Evolutionary conservation across 1,140 invertebrate genomes (phyloP).

Genomic region (Polypedilum pembai): DNA sequence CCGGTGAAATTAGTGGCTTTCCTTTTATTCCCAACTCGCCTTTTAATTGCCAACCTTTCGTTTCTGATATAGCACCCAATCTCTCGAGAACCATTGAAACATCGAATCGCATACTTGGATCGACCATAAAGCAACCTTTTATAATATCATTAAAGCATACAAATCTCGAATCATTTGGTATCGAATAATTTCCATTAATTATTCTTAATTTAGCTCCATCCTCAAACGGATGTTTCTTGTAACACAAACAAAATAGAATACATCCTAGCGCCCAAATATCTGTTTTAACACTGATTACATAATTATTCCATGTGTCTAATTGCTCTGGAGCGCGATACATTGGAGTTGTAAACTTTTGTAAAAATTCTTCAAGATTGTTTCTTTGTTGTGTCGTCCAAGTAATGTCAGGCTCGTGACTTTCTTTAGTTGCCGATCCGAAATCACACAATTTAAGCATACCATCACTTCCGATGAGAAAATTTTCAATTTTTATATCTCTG

Average conservation of each 20-base stretch:
- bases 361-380: constrained; percentile 89
- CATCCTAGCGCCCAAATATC: constrained; percentile 98
- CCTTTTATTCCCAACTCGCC: constrained; percentile 61
- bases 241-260: constrained; percentile 87
- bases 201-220: constrained; percentile 93
- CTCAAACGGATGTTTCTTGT: constrained; percentile 92
- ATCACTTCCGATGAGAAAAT: constrained; percentile 61
- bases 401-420: constrained; percentile 73
- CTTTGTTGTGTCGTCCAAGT: constrained; percentile 89
- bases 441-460: constrained; percentile 94
- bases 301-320: constrained; percentile 96
- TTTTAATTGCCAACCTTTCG: constrained; percentile 67
- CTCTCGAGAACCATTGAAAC: constrained; percentile 74
- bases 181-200: constrained; percentile 89
- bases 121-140: constrained; percentile 73
- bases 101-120: constrained; percentile 68
- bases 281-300: constrained; percentile 75
- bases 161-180: constrained; percentile 69
- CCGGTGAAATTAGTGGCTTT: constrained; percentile 50
- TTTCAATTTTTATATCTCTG: constrained; percentile 62
- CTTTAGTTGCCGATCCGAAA: constrained; percentile 92
- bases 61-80: constrained; percentile 78
- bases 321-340: constrained; percentile 94
- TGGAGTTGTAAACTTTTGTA: constrained; percentile 67
- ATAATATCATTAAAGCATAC: constrained; percentile 86